Percentiles rank a stretch among this genome's conserved stretches.
Conservation (phyloP, 2,113 vertebrate species). For the Entosphenus tridentatus region DNA sequence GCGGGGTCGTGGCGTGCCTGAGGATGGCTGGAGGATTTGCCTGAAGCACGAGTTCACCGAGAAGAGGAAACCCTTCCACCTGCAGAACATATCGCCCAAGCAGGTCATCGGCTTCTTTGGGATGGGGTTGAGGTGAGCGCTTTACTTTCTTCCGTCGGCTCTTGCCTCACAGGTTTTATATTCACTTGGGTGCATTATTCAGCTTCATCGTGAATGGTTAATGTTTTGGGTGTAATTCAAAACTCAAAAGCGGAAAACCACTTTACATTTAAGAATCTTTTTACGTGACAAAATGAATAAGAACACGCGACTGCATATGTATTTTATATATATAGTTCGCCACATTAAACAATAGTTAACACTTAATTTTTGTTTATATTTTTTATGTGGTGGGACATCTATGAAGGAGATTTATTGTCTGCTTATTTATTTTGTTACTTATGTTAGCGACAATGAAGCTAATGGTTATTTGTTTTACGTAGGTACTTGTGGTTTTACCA, state of each 20-base stretch:
- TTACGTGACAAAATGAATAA: too few relatives aligned
- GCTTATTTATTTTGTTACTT: not conserved
- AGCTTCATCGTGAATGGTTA: too few relatives aligned
- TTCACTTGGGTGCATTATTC: too few relatives aligned
- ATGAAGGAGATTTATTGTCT: not conserved
- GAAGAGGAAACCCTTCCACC: conserved; percentile 56
- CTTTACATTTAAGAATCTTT: too few relatives aligned
- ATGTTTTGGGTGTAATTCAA: too few relatives aligned
- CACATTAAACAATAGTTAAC: too few relatives aligned
- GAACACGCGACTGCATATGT: too few relatives aligned
- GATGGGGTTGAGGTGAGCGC: conserved; percentile 43
- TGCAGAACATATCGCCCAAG: conserved; percentile 37
- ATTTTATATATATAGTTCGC: too few relatives aligned
- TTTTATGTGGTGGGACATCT: not conserved
- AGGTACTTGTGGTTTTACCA: conserved; percentile 88
- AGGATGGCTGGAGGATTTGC: conserved; percentile 61
- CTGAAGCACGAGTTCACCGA: conserved; percentile 62
- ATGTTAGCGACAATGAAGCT: too few relatives aligned
- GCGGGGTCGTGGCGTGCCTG: conserved; percentile 31
- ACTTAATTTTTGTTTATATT: not conserved
- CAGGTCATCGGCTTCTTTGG: conserved; percentile 41
- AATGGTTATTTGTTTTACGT: conserved; percentile 2
- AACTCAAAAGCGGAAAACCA: too few relatives aligned
- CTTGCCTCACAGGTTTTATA: too few relatives aligned
- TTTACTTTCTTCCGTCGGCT: not conserved